These are phyloP conservation scores for Siniperca chuatsi DNA, from an alignment of 2,113 vertebrate species.

Conservation along the genomic window DNA sequence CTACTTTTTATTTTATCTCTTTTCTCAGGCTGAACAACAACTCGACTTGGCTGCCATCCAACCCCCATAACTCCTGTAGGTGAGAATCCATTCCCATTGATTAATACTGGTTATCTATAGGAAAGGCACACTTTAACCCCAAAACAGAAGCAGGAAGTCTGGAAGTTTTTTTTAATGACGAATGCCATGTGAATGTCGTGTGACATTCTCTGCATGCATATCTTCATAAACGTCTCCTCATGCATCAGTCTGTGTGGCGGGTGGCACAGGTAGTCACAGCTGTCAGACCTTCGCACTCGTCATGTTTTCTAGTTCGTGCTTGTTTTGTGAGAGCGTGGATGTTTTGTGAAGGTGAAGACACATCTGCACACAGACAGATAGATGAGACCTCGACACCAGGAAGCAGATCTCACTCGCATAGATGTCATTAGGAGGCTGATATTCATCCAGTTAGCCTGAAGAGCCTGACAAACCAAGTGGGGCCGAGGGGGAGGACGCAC, in stretches of 20 bases:
- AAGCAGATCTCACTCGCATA: slow-evolving; percentile 46
- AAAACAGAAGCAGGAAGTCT: slow-evolving; percentile 46
- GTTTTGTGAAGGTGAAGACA: slow-evolving; percentile 30
- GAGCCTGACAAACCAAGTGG: slow-evolving; percentile 59
- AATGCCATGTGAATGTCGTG: neutral
- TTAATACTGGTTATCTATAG: slow-evolving; percentile 53
- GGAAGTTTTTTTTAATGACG: slow-evolving; percentile 10
- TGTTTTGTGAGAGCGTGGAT: slow-evolving; percentile 29
- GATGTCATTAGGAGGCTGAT: slow-evolving; percentile 64
- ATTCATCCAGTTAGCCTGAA: slow-evolving; percentile 64
- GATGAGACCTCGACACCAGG: slow-evolving; percentile 39
- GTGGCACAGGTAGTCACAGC: slow-evolving; percentile 33
- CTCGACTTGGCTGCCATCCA: slow-evolving; percentile 55
- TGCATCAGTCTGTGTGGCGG: slow-evolving; percentile 13
- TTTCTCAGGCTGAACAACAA: slow-evolving; percentile 47
- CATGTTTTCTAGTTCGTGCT: slow-evolving; percentile 20
- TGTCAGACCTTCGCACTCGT: slow-evolving; percentile 39
- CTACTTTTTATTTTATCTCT: slow-evolving; percentile 54
- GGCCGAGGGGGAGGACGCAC: slow-evolving; percentile 34
- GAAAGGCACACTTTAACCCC: slow-evolving; percentile 50
- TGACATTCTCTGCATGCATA: slow-evolving; percentile 11
- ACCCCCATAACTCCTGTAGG: slow-evolving; percentile 44
- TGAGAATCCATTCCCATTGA: slow-evolving; percentile 67
- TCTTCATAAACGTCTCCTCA: slow-evolving; percentile 2
- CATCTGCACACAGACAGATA: slow-evolving; percentile 41